Conservation (phyloP, 2,113 vertebrate species). For the Nycticebus coucang region DNA sequence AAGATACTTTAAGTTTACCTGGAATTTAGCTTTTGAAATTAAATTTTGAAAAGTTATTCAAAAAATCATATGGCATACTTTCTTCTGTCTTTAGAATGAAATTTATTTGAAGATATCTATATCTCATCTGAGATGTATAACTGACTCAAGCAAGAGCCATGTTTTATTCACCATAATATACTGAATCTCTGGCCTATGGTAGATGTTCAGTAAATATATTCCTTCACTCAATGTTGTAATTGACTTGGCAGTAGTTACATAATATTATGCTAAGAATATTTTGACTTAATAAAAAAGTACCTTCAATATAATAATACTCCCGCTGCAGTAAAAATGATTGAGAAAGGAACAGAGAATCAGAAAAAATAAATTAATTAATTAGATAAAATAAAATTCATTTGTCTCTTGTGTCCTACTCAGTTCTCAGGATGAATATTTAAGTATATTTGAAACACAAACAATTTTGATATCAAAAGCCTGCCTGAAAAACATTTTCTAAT, state of each 20-base stretch:
- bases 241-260: neutral
- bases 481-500: slow-evolving; percentile 25
- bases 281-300: neutral
- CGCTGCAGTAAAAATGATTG: neutral
- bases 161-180: neutral
- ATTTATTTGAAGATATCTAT: neutral
- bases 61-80: neutral
- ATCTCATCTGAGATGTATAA: neutral
- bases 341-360: neutral
- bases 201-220: neutral
- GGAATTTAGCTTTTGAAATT: neutral
- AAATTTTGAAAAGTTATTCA: neutral
- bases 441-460: neutral
- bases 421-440: neutral
- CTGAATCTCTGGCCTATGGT: neutral
- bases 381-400: neutral
- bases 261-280: neutral
- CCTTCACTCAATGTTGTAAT: neutral
- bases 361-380: neutral
- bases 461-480: neutral
- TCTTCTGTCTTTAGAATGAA: neutral
- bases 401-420: neutral
- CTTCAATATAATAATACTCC: neutral
- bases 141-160: neutral
- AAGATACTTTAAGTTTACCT: neutral